Evolutionary conservation across 2,797 vertebrate species (phyloP).

Genomic region (Phalanger gymnotis): DNA sequence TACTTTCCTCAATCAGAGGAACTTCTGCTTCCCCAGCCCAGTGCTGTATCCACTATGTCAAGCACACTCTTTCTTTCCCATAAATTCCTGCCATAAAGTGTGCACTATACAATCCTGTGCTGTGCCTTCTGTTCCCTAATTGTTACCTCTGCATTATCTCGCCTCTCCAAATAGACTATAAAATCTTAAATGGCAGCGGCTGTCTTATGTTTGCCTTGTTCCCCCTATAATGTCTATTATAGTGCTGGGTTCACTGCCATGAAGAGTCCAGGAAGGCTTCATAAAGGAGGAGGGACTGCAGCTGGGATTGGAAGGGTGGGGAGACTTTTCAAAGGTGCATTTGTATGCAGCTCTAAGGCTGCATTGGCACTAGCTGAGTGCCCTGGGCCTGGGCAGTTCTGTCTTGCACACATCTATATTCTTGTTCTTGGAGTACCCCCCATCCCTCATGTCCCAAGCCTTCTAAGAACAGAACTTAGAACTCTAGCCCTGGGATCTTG

Average conservation of each 20-base stretch:
- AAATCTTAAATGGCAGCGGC: not conserved
- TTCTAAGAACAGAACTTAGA: not conserved
- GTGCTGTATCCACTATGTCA: not conserved
- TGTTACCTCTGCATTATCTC: not conserved
- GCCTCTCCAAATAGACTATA: not conserved
- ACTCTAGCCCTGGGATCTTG: not conserved
- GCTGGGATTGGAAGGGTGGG: not conserved
- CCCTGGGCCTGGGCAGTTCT: not conserved
- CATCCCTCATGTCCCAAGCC: not conserved
- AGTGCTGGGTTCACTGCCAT: not conserved
- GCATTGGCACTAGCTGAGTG: not conserved
- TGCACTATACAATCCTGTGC: not conserved
- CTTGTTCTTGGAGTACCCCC: not conserved
- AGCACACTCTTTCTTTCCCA: not conserved
- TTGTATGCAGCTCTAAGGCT: not conserved
- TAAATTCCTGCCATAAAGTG: not conserved
- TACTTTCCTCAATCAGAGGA: not conserved
- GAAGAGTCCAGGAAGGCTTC: not conserved
- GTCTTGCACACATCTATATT: constrained; percentile 2
- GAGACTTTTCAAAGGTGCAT: not conserved
- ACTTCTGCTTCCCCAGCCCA: not conserved
- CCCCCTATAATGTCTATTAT: not conserved
- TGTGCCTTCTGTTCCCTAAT: not conserved
- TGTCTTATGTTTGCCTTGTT: not conserved
- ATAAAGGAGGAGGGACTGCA: not conserved